Percentiles rank a stretch among this genome's conserved stretches.
phyloP scores from a whole-genome alignment of 2,888 invertebrate genomes.

The Gortyna flavago region DNA sequence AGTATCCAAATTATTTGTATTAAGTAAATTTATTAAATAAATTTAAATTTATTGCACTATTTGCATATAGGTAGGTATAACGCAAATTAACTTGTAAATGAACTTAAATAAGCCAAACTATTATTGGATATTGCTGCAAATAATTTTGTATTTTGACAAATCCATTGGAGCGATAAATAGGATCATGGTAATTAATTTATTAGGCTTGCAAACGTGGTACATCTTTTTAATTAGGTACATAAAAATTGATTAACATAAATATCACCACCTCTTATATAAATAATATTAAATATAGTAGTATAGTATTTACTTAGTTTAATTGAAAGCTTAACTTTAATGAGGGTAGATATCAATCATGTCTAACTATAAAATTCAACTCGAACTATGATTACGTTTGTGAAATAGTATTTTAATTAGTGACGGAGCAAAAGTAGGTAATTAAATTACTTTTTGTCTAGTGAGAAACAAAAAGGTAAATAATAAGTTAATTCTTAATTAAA shows the following conservation, averaged over 20 bases:
- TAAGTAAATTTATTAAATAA: too few relatives aligned
- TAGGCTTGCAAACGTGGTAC: constrained; percentile 14
- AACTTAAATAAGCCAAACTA: constrained; percentile 33
- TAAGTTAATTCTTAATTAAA: background rate
- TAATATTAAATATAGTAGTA: background rate
- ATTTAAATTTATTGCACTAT: constrained; percentile 23
- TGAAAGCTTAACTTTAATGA: background rate
- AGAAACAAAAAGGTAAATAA: background rate
- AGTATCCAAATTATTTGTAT: constrained; percentile 18
- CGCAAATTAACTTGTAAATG: constrained; percentile 34
- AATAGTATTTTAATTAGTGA: constrained; percentile 1
- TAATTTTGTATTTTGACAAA: constrained; percentile 40
- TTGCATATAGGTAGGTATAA: constrained; percentile 7
- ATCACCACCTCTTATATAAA: background rate
- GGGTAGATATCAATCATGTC: background rate
- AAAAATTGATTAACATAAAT: constrained; percentile 9
- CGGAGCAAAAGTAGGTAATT: background rate
- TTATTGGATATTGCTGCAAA: constrained; percentile 27
- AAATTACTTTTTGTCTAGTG: background rate
- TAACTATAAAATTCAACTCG: background rate
- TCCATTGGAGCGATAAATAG: constrained; percentile 19
- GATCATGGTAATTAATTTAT: constrained; percentile 35
- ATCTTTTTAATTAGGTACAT: background rate
- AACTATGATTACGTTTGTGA: background rate
- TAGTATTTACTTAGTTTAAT: background rate